Evolutionary conservation across 2,888 invertebrate genomes (phyloP).

Genomic region (Leptopilina myrica): DNA sequence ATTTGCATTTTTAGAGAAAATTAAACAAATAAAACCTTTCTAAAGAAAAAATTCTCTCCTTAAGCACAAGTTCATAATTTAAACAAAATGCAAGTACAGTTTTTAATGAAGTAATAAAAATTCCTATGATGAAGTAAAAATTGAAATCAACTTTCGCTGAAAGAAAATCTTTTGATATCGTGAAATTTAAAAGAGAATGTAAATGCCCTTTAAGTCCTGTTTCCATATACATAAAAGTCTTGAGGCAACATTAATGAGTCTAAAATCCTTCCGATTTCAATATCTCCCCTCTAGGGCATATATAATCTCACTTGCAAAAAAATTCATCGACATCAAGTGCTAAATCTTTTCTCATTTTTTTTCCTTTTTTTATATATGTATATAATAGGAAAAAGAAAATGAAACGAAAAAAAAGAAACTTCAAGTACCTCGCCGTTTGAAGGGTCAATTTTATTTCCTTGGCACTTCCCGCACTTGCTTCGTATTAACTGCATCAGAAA

Average conservation of each 20-base stretch:
- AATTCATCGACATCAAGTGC: slow-evolving; percentile 5
- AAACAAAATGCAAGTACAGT: background rate
- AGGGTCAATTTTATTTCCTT: slow-evolving; percentile 21
- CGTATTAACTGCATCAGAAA: slow-evolving; percentile 3
- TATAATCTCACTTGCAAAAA: slow-evolving; percentile 21
- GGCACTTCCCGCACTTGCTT: slow-evolving; percentile 2
- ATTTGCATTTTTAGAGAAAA: no score
- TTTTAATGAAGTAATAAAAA: slow-evolving; percentile 4
- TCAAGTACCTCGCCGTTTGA: background rate
- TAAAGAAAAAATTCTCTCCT: no score
- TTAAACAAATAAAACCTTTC: no score
- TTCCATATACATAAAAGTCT: slow-evolving; percentile 5
- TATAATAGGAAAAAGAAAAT: no score
- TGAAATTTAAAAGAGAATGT: slow-evolving; percentile 31
- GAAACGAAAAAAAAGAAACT: background rate
- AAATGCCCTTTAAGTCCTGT: slow-evolving; percentile 8
- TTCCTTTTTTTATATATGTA: background rate
- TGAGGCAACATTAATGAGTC: slow-evolving; percentile 15
- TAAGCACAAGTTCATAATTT: no score
- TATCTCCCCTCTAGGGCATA: background rate
- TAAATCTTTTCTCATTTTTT: slow-evolving; percentile 21
- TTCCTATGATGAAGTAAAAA: slow-evolving; percentile 6
- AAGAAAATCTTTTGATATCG: background rate
- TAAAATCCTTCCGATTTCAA: slow-evolving; percentile 21
- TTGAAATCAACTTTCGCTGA: slow-evolving; percentile 2